phyloP scores from a whole-genome alignment of 2,113 vertebrate species.

The Malurus elegans region DNA sequence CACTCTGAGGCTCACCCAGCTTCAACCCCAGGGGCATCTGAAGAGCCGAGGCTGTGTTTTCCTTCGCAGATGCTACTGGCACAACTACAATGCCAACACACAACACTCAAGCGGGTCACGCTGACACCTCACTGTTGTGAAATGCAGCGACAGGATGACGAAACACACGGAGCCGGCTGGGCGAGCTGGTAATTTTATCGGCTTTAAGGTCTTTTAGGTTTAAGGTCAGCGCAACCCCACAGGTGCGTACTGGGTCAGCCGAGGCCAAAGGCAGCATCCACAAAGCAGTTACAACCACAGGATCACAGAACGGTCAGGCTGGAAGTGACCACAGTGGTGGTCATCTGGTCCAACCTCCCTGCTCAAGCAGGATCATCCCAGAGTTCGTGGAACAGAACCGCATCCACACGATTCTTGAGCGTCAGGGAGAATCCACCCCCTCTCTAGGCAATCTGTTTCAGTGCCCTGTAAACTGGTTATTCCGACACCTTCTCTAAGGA shows the following conservation, averaged over 20 bases:
- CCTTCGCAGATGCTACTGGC: neutral
- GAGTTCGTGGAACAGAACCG: neutral
- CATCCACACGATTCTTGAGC: accelerated
- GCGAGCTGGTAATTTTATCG: neutral
- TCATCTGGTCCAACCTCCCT: neutral
- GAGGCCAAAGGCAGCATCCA: neutral
- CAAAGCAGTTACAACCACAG: neutral
- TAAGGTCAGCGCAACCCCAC: neutral
- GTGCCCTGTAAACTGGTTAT: neutral
- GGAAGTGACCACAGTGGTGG: neutral
- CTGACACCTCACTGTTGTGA: neutral
- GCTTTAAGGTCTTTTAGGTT: neutral
- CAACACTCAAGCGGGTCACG: neutral
- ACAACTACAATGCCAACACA: neutral
- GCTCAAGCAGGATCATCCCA: neutral
- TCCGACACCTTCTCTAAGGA: neutral
- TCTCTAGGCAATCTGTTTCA: neutral
- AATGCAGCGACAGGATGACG: neutral
- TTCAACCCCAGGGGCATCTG: neutral
- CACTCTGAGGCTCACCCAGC: neutral
- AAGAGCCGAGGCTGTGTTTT: neutral
- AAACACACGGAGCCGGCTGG: neutral
- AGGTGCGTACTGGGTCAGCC: neutral
- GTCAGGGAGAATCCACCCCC: neutral
- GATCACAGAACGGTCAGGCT: neutral